Evolutionary conservation across 2,113 vertebrate species (phyloP).

Genomic region (Camarhynchus parvulus): DNA sequence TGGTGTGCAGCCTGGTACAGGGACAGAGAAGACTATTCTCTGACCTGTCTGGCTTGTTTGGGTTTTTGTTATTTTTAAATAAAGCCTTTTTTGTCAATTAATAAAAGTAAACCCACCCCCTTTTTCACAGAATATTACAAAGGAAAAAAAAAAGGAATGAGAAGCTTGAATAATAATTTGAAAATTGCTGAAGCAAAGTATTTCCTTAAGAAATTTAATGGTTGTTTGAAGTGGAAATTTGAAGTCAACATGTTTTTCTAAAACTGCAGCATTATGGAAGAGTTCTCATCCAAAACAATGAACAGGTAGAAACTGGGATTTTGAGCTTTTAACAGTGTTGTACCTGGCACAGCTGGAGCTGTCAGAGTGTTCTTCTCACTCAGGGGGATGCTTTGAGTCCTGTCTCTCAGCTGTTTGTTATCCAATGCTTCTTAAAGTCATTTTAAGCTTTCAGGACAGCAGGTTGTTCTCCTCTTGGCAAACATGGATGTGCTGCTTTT

Average conservation of each 20-base stretch:
- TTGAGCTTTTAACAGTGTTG: neutral
- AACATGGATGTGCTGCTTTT: neutral
- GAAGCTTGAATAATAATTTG: neutral
- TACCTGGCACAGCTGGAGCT: conserved; percentile 29
- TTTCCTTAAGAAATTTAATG: neutral
- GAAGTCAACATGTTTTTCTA: neutral
- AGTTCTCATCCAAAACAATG: neutral
- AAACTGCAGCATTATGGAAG: neutral
- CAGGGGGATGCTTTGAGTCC: neutral
- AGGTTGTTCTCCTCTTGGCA: conserved; percentile 8
- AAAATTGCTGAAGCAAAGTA: neutral
- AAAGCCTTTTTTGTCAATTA: neutral
- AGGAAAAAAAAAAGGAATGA: neutral
- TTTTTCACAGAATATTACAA: neutral
- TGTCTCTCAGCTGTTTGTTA: neutral
- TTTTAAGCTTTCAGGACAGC: neutral
- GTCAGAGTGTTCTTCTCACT: neutral
- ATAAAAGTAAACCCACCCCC: neutral
- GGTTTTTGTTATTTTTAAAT: neutral
- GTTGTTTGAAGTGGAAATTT: conserved; percentile 33
- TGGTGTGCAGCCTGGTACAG: neutral
- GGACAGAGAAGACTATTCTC: neutral
- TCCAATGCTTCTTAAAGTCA: neutral
- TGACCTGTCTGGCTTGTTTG: neutral
- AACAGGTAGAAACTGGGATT: neutral